A percentile compares a stretch with the other conserved stretches of the same genome.
phyloP scores from a whole-genome alignment of 2,888 invertebrate genomes.

The Leptopterna dolabrata region DNA sequence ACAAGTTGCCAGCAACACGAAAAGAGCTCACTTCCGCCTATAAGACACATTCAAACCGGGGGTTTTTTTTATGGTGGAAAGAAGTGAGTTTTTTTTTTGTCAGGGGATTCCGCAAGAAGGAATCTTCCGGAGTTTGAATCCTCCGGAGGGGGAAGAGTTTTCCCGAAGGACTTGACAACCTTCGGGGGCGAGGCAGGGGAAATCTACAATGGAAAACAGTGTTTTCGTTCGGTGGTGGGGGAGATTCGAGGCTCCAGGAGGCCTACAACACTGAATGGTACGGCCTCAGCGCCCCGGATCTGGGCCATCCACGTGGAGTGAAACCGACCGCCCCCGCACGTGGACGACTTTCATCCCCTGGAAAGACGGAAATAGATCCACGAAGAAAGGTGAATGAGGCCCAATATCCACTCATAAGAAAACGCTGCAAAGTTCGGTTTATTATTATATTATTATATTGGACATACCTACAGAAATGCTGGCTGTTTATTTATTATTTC shows the following conservation, averaged over 20 bases:
- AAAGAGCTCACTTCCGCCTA: not conserved
- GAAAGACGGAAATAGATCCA: constrained; percentile 29
- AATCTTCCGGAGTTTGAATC: not conserved
- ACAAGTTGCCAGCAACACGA: not conserved
- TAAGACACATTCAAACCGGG: not conserved
- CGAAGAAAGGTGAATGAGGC: constrained; percentile 5
- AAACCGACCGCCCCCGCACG: constrained; percentile 26
- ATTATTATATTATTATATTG: too few relatives aligned
- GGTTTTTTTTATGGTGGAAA: not conserved
- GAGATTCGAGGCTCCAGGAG: not conserved
- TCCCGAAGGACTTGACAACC: not conserved
- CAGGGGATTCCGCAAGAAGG: not conserved
- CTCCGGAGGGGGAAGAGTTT: not conserved
- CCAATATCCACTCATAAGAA: not conserved
- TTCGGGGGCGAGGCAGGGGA: not conserved
- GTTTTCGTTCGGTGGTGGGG: not conserved
- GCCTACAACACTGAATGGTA: constrained; percentile 21
- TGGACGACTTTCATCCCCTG: constrained; percentile 21
- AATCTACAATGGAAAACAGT: not conserved
- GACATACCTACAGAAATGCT: too few relatives aligned
- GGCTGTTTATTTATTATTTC: too few relatives aligned
- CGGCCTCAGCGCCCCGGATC: constrained; percentile 20
- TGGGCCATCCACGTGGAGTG: constrained; percentile 18
- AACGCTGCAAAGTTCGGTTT: too few relatives aligned
- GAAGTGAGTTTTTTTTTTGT: not conserved